Evolutionary conservation across 30 jellyfish, hydroid and myxozoan species (phyloP).

Genomic region (Turritopsis dohrnii): DNA sequence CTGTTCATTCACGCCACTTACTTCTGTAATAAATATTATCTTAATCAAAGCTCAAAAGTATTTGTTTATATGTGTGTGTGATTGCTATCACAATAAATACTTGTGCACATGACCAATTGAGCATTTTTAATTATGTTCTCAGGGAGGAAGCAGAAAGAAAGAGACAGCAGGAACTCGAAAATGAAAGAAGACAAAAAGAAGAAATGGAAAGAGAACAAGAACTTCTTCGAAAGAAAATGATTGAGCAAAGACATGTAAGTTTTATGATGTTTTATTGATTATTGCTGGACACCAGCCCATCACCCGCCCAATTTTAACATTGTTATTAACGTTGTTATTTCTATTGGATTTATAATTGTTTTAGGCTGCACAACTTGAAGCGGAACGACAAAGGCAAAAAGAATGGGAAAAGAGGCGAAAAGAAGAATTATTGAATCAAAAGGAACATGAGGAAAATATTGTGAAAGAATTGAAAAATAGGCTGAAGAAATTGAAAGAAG

Average conservation of each 20-base stretch:
- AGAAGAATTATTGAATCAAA: slow-evolving; percentile 82
- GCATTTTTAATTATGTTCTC: background rate
- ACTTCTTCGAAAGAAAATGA: slow-evolving; percentile 57
- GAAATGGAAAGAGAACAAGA: slow-evolving; percentile 95
- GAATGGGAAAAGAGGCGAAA: slow-evolving; percentile 94
- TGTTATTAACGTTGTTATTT: no score
- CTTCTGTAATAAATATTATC: no score
- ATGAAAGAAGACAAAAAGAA: slow-evolving; percentile 78
- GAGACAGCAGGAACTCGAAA: slow-evolving; percentile 62
- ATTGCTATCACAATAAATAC: no score
- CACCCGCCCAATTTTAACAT: no score
- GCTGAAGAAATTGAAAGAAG: slow-evolving; percentile 58
- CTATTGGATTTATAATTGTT: background rate
- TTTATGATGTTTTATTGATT: background rate
- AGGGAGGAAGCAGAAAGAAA: slow-evolving; percentile 90
- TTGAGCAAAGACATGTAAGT: slow-evolving; percentile 81
- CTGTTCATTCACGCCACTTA: no score
- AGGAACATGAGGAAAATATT: slow-evolving; percentile 81
- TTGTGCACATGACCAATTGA: no score
- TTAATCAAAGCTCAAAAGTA: no score
- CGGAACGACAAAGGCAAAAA: slow-evolving; percentile 81
- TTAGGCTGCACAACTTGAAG: slow-evolving; percentile 95
- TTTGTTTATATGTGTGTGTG: background rate
- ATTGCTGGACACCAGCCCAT: no score
- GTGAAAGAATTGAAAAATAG: slow-evolving; percentile 72